These are phyloP conservation scores for Decapterus maruadsi DNA, from an alignment of 2,797 vertebrate species.

Conservation along the genomic window DNA sequence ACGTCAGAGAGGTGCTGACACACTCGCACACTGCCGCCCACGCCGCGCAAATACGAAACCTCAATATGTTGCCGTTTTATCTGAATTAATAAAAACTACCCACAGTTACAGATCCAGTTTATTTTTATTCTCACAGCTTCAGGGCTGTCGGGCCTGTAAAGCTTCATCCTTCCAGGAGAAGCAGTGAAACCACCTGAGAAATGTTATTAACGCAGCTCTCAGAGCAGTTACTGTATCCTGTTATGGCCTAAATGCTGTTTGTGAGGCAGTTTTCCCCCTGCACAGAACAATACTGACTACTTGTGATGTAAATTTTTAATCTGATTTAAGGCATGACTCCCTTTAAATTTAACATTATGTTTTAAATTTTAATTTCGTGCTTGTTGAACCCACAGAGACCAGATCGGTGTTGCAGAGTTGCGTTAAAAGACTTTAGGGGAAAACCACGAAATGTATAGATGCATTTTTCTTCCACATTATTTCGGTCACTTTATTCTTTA, in stretches of 20 bases:
- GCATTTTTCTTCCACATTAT: not conserved
- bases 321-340: not conserved
- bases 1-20: constrained; percentile 88
- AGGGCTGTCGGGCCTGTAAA: constrained; percentile 6
- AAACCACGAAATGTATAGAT: not conserved
- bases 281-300: not conserved
- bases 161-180: constrained; percentile 25
- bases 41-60: constrained; percentile 1
- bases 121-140: constrained; percentile 36
- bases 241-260: constrained; percentile 14
- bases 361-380: not conserved
- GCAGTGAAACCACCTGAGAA: constrained; percentile 42
- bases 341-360: not conserved
- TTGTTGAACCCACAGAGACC: not conserved
- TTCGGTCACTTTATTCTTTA: not conserved
- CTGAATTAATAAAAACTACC: constrained; percentile 8
- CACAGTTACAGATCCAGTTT: not conserved
- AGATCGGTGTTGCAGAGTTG: not conserved
- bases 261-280: not conserved
- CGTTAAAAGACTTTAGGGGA: not conserved
- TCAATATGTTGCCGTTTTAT: constrained; percentile 1
- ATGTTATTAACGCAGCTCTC: constrained; percentile 17
- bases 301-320: not conserved
- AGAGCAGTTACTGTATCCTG: constrained; percentile 5
- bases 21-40: constrained; percentile 24